Evolutionary conservation across 2,113 vertebrate genomes (phyloP).

Genomic region (Triplophysa tibetana): DNA sequence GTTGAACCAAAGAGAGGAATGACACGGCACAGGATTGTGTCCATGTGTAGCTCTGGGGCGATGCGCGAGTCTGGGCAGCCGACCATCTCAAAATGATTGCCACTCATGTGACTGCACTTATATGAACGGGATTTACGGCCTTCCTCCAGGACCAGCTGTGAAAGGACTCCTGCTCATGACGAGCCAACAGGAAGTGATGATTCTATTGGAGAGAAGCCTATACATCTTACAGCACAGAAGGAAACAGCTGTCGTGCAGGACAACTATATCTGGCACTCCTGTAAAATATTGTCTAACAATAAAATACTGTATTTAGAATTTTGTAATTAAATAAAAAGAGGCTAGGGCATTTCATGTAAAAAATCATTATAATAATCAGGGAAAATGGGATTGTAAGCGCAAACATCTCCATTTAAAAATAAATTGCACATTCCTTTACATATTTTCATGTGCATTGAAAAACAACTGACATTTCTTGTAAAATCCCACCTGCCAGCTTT

Average conservation of each 20-base stretch:
- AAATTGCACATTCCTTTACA: no score
- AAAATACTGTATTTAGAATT: no score
- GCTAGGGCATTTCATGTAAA: background rate
- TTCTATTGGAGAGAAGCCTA: slow-evolving; percentile 15
- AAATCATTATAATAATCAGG: background rate
- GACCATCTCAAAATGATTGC: slow-evolving; percentile 61
- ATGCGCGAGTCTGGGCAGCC: slow-evolving; percentile 30
- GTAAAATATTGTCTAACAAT: background rate
- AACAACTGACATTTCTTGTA: no score
- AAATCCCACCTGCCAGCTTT: no score
- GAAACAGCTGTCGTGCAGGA: slow-evolving; percentile 29
- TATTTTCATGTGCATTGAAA: no score
- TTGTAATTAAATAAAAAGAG: no score
- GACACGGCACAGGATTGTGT: slow-evolving; percentile 42
- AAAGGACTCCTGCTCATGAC: slow-evolving; percentile 18
- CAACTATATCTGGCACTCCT: background rate
- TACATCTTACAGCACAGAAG: slow-evolving; percentile 10
- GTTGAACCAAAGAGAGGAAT: slow-evolving; percentile 54
- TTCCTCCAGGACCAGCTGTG: slow-evolving; percentile 28
- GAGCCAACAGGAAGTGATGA: slow-evolving; percentile 34
- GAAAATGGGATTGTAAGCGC: no score
- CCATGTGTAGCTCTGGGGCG: slow-evolving; percentile 29
- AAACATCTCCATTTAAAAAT: no score
- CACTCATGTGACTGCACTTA: slow-evolving; percentile 60
- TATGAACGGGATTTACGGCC: slow-evolving; percentile 58